Conservation (phyloP, 2,888 invertebrate genomes). For the Orgyia antiqua region DNA sequence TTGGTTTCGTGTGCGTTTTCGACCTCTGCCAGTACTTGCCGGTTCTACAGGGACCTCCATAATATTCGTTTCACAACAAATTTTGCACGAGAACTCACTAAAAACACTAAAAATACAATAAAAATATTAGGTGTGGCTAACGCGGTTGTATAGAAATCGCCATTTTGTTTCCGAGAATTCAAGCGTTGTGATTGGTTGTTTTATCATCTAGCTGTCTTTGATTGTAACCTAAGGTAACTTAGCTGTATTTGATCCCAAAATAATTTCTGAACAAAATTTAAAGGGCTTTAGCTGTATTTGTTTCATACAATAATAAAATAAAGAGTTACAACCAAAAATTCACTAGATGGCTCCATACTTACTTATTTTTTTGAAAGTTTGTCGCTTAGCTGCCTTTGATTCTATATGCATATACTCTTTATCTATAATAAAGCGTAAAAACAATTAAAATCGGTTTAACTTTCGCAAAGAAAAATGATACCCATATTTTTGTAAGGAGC, state of each 20-base stretch:
- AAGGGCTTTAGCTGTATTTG: not conserved
- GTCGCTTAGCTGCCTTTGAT: constrained; percentile 10
- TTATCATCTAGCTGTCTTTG: not conserved
- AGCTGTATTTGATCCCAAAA: too few relatives aligned
- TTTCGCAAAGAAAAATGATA: too few relatives aligned
- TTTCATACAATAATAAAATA: constrained; percentile 2
- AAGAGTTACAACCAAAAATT: constrained; percentile 3
- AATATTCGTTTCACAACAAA: too few relatives aligned
- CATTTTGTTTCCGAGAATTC: constrained; percentile 6
- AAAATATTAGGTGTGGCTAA: constrained; percentile 3
- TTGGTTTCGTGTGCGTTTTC: constrained; percentile 5
- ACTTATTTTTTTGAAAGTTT: constrained; percentile 6
- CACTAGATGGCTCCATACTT: constrained; percentile 8
- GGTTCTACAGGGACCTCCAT: too few relatives aligned
- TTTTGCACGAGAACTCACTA: constrained; percentile 1
- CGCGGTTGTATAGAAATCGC: constrained; percentile 5
- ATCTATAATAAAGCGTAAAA: too few relatives aligned
- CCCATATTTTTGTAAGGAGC: too few relatives aligned
- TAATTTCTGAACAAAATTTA: not conserved
- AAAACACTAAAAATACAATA: constrained; percentile 3
- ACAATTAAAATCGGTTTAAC: too few relatives aligned
- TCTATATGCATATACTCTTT: too few relatives aligned
- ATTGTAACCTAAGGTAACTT: too few relatives aligned
- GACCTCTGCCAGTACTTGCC: not conserved
- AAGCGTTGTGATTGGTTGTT: constrained; percentile 5